Conservation (phyloP, 2,888 invertebrate genomes). For the Geophilus truncorum region DNA sequence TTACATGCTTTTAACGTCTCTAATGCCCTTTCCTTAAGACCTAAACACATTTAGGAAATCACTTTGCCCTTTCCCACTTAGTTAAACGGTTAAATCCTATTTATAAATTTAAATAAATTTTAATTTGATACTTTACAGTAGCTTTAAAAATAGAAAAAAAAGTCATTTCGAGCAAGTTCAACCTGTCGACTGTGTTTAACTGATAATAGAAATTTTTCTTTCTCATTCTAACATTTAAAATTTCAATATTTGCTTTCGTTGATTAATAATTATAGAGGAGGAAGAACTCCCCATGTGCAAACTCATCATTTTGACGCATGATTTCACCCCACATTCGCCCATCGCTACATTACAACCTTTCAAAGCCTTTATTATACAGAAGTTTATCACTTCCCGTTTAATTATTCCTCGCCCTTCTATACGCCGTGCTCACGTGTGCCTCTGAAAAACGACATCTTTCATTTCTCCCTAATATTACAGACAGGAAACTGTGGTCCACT, state of each 20-base stretch:
- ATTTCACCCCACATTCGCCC: neutral
- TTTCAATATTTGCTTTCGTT: neutral
- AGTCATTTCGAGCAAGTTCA: no score
- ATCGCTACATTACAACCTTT: neutral
- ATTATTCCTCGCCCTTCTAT: neutral
- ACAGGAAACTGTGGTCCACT: constrained; percentile 1
- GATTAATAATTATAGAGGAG: neutral
- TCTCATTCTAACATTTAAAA: no score
- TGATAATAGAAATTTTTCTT: neutral
- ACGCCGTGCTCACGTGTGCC: neutral
- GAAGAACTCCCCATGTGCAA: neutral
- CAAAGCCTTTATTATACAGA: neutral
- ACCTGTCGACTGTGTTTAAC: neutral
- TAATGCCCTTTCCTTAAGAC: neutral
- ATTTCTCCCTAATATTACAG: constrained; percentile 16
- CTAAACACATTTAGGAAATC: neutral
- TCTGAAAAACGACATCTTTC: neutral
- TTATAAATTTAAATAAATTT: neutral
- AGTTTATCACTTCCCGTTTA: constrained; percentile 16
- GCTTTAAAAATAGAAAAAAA: no score
- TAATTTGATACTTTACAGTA: neutral
- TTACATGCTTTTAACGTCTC: neutral
- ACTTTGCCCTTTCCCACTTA: neutral
- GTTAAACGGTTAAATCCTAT: neutral
- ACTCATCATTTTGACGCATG: neutral